Evolutionary conservation across 2,888 invertebrate species (phyloP).

Genomic region (Drosophila dives): DNA sequence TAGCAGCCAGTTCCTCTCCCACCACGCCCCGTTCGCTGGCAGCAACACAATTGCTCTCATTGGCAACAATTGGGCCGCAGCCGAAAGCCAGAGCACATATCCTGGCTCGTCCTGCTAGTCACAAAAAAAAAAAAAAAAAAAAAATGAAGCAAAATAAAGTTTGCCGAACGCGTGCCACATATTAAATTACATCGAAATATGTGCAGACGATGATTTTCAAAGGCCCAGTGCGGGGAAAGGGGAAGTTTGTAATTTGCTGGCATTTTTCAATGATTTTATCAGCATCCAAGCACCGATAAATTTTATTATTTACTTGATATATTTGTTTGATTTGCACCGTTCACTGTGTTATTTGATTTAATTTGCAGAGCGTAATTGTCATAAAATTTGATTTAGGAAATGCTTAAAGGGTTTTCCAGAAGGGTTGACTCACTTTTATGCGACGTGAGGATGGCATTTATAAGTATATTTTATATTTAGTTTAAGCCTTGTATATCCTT

Average conservation of each 20-base stretch:
- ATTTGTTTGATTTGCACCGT: constrained; percentile 56
- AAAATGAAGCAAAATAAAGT: constrained; percentile 54
- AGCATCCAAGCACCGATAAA: constrained; percentile 19
- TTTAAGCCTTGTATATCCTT: neutral
- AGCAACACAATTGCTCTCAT: constrained; percentile 75
- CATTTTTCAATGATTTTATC: constrained; percentile 74
- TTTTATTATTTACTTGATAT: constrained; percentile 70
- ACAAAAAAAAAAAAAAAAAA: constrained; percentile 8
- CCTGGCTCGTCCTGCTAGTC: constrained; percentile 28
- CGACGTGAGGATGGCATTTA: neutral
- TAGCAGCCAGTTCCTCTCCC: constrained; percentile 16
- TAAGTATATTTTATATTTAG: constrained; percentile 31
- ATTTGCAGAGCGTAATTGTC: constrained; percentile 67
- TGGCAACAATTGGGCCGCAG: constrained; percentile 71
- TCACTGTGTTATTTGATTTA: constrained; percentile 64
- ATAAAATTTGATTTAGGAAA: constrained; percentile 58
- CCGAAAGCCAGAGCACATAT: constrained; percentile 46
- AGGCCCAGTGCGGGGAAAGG: neutral
- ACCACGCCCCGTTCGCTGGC: constrained; percentile 7
- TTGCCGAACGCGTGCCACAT: constrained; percentile 81
- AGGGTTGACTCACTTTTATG: neutral
- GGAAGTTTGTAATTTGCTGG: constrained; percentile 75
- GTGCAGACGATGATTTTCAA: constrained; percentile 64
- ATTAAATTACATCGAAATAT: constrained; percentile 82
- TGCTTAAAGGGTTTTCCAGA: constrained; percentile 12